A percentile compares a stretch with the other conserved stretches of the same genome.
phyloP scores from a whole-genome alignment of 2,113 vertebrate genomes.

The Phaethornis superciliosus region DNA sequence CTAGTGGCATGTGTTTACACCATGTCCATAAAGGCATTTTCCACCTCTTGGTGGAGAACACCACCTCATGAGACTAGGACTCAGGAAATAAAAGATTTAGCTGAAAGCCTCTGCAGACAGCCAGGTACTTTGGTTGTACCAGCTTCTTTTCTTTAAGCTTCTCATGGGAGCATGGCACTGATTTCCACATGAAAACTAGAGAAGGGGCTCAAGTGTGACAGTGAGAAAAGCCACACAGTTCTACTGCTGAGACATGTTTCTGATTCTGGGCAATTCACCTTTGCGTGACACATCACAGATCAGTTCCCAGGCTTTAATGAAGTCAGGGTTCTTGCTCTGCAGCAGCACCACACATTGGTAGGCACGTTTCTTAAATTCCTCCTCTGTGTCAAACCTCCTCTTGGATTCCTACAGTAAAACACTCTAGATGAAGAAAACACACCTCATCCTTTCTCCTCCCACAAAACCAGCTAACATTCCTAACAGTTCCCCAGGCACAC shows the following conservation, averaged over 20 bases:
- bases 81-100: background rate
- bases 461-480: background rate
- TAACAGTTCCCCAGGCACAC: background rate
- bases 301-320: conserved; percentile 92
- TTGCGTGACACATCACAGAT: conserved; percentile 94
- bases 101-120: background rate
- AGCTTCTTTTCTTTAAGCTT: background rate
- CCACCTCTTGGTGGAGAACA: background rate
- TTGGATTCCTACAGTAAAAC: conserved; percentile 88
- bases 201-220: background rate
- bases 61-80: background rate
- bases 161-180: background rate
- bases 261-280: conserved; percentile 72
- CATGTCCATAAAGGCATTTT: background rate
- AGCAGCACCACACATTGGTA: conserved; percentile 94
- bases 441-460: too few relatives aligned
- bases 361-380: conserved; percentile 93
- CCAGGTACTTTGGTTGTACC: background rate
- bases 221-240: background rate
- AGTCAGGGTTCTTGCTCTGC: conserved; percentile 91
- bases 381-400: conserved; percentile 93
- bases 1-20: background rate
- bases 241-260: background rate
- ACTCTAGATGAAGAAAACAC: background rate
- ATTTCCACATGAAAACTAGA: background rate